Percentiles rank a stretch among this genome's conserved stretches.
Evolutionary conservation across 2,797 vertebrate genomes (phyloP).

Genomic region (Tolypeutes matacus): DNA sequence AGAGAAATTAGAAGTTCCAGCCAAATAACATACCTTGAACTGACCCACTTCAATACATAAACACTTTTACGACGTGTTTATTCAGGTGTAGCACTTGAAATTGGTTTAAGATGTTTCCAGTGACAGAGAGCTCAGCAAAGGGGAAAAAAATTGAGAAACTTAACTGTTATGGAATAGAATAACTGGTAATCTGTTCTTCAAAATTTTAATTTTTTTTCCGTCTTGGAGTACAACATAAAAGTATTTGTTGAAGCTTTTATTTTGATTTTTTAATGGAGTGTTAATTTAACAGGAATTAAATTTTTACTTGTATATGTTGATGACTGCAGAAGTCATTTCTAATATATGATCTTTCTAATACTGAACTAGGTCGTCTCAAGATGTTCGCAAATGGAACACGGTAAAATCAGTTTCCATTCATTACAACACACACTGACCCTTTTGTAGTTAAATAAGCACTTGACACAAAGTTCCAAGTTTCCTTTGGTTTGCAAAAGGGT

Average conservation of each 20-base stretch:
- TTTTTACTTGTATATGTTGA: slow-evolving; percentile 79
- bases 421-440: slow-evolving; percentile 78
- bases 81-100: slow-evolving; percentile 93
- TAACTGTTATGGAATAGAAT: slow-evolving; percentile 86
- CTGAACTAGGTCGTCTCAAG: slow-evolving; percentile 75
- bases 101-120: slow-evolving; percentile 93
- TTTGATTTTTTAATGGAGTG: slow-evolving; percentile 87
- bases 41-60: slow-evolving; percentile 94
- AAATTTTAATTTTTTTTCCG: slow-evolving; percentile 83
- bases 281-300: slow-evolving; percentile 84
- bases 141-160: slow-evolving; percentile 86
- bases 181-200: slow-evolving; percentile 87
- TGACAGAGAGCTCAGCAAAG: slow-evolving; percentile 88
- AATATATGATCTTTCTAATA: slow-evolving; percentile 84
- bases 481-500: slow-evolving; percentile 76
- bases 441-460: slow-evolving; percentile 78
- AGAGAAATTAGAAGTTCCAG: slow-evolving; percentile 92
- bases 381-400: slow-evolving; percentile 78
- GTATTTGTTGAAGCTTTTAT: slow-evolving; percentile 86
- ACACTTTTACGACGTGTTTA: slow-evolving; percentile 94
- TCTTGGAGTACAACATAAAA: slow-evolving; percentile 84
- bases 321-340: slow-evolving; percentile 84
- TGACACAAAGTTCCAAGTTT: slow-evolving; percentile 84
- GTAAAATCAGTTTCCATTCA: slow-evolving; percentile 84
- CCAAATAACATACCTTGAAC: slow-evolving; percentile 94